Percentiles rank a stretch among this genome's conserved stretches.
phyloP scores from a whole-genome alignment of 1,140 invertebrate genomes.

The Atta texana region DNA sequence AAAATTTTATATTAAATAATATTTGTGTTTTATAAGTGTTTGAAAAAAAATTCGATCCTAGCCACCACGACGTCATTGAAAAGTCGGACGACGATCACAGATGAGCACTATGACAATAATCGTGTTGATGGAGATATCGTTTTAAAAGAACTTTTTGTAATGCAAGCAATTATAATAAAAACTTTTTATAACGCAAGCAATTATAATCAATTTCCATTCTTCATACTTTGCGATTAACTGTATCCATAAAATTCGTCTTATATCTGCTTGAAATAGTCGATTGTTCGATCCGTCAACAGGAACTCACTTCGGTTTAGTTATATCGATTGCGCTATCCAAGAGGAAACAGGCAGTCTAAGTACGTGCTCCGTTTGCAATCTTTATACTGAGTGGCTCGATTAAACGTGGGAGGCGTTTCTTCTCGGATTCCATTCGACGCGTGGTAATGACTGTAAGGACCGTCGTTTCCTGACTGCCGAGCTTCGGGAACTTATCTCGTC shows the following conservation, averaged over 20 bases:
- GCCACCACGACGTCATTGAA: background rate
- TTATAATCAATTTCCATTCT: background rate
- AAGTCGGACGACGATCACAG: background rate
- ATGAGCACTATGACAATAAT: background rate
- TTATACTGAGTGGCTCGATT: slow-evolving; percentile 62
- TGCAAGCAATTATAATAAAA: background rate
- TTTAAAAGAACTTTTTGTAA: background rate
- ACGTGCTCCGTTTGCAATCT: slow-evolving; percentile 59
- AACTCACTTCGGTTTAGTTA: slow-evolving; percentile 2
- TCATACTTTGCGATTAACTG: background rate
- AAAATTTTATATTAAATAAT: background rate
- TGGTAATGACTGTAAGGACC: slow-evolving; percentile 63
- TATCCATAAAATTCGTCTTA: slow-evolving; percentile 9
- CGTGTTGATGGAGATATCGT: background rate
- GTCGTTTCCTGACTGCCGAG: slow-evolving; percentile 64
- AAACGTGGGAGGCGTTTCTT: slow-evolving; percentile 62
- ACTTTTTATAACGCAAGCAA: background rate
- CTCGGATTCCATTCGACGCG: slow-evolving; percentile 59
- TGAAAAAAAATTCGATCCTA: background rate
- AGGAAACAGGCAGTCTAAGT: slow-evolving; percentile 48
- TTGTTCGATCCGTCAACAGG: slow-evolving; percentile 34
- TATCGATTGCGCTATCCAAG: slow-evolving; percentile 51
- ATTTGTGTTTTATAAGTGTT: background rate
- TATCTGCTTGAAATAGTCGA: background rate
- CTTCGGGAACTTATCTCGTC: slow-evolving; percentile 61